Conservation (phyloP, 1,140 invertebrate species). For the Bombyx mandarina region DNA sequence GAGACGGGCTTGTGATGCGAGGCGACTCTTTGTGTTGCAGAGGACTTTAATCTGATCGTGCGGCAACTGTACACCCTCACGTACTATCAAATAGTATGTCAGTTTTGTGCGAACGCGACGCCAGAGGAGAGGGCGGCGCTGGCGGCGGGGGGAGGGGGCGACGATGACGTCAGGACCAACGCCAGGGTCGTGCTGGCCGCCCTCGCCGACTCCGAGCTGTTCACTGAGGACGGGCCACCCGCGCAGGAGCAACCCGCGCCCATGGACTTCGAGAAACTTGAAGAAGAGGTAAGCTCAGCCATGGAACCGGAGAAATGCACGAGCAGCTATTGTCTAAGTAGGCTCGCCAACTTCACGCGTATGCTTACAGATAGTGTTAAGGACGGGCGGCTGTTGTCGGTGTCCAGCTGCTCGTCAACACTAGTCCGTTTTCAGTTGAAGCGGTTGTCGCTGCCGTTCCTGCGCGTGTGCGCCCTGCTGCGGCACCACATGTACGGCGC, state of each 20-base stretch:
- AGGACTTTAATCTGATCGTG: slow-evolving; percentile 88
- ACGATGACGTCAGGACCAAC: slow-evolving; percentile 20
- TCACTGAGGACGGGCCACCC: slow-evolving; percentile 43
- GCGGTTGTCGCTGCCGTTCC: slow-evolving; percentile 85
- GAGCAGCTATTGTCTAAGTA: no score
- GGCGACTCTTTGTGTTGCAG: slow-evolving; percentile 59
- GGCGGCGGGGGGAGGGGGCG: slow-evolving; percentile 23
- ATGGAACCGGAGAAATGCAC: no score
- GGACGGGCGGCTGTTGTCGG: no score
- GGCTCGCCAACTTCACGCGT: no score
- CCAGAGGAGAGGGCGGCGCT: slow-evolving; percentile 16
- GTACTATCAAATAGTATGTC: slow-evolving; percentile 88
- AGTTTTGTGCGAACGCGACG: slow-evolving; percentile 65
- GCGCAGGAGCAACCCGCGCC: slow-evolving; percentile 14
- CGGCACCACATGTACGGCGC: slow-evolving; percentile 89
- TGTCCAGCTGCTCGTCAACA: no score
- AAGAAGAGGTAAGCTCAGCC: slow-evolving; percentile 22
- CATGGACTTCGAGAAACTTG: slow-evolving; percentile 22
- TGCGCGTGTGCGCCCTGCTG: slow-evolving; percentile 86
- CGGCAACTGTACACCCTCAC: slow-evolving; percentile 89
- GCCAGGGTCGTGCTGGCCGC: slow-evolving; percentile 32
- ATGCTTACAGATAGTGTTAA: no score
- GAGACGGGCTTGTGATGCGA: no score
- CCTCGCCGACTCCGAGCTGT: slow-evolving; percentile 39
- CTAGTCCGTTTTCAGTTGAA: slow-evolving; percentile 73